Conservation (phyloP, 2,113 vertebrate species). For the Hippopotamus amphibius region DNA sequence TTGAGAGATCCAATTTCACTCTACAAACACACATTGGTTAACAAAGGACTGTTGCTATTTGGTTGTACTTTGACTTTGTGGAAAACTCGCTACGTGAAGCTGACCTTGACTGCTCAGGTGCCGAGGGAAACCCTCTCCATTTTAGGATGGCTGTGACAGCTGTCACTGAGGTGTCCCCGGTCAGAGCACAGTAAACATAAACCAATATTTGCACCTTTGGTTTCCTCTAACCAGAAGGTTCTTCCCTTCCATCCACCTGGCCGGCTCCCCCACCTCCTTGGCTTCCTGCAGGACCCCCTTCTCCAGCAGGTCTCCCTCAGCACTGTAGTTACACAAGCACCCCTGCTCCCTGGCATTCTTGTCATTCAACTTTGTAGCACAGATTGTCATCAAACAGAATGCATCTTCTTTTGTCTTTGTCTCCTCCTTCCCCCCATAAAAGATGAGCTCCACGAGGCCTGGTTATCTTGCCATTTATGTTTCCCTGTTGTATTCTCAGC, state of each 20-base stretch:
- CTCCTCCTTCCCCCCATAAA: not conserved
- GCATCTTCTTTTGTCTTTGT: not conserved
- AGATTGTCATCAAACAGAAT: not conserved
- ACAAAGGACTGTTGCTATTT: not conserved
- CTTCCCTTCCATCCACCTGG: rapidly evolving
- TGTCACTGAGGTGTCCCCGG: not conserved
- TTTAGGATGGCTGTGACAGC: not conserved
- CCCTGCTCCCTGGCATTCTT: too few relatives aligned
- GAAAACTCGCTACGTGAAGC: not conserved
- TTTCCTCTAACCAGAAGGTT: not conserved
- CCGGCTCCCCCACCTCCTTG: not conserved
- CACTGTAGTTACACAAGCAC: rapidly evolving
- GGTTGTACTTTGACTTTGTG: not conserved
- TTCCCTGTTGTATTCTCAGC: not conserved
- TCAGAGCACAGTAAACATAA: not conserved
- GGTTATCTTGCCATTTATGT: not conserved
- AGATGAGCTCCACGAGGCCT: not conserved
- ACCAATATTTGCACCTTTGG: not conserved
- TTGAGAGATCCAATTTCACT: not conserved
- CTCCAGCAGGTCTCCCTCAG: not conserved
- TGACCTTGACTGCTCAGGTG: not conserved
- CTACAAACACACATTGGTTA: not conserved
- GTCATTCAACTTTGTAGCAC: too few relatives aligned
- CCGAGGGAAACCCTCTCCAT: not conserved
- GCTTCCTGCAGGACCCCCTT: not conserved